These are phyloP conservation scores for Ferdinandea cuprea DNA, from an alignment of 2,888 invertebrate genomes.

Conservation along the genomic window DNA sequence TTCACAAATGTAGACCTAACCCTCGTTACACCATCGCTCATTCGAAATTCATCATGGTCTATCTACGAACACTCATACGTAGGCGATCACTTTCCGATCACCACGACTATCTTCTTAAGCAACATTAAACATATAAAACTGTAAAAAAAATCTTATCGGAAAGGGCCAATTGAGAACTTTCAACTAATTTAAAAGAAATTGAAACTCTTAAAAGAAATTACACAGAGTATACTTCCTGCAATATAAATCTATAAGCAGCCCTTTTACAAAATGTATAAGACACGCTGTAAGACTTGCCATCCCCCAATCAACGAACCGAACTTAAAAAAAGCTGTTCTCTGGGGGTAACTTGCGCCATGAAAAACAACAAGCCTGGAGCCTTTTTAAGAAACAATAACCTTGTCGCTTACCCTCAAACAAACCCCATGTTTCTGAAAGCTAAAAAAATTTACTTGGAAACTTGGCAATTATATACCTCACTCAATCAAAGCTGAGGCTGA, in stretches of 20 bases:
- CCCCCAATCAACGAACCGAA: constrained; percentile 14
- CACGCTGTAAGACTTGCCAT: constrained; percentile 7
- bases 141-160: constrained; percentile 15
- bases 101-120: constrained; percentile 24
- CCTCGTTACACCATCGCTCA: neutral
- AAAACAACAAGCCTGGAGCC: constrained; percentile 4
- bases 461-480: constrained; percentile 1
- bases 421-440: constrained; percentile 2
- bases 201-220: constrained; percentile 21
- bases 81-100: constrained; percentile 35
- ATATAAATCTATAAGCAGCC: constrained; percentile 16
- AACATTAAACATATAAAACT: neutral
- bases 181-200: neutral
- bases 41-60: constrained; percentile 18
- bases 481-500: neutral
- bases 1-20: too few species aligned
- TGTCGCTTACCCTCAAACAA: neutral
- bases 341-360: neutral
- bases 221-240: neutral
- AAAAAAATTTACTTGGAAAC: constrained; percentile 18
- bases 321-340: constrained; percentile 14
- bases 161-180: constrained; percentile 16
- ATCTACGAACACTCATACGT: constrained; percentile 14
- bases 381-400: constrained; percentile 7
- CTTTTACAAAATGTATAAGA: neutral